phyloP scores from a whole-genome alignment of 92 coral and sea anemone genomes.

The Pocillopora meandrina region DNA sequence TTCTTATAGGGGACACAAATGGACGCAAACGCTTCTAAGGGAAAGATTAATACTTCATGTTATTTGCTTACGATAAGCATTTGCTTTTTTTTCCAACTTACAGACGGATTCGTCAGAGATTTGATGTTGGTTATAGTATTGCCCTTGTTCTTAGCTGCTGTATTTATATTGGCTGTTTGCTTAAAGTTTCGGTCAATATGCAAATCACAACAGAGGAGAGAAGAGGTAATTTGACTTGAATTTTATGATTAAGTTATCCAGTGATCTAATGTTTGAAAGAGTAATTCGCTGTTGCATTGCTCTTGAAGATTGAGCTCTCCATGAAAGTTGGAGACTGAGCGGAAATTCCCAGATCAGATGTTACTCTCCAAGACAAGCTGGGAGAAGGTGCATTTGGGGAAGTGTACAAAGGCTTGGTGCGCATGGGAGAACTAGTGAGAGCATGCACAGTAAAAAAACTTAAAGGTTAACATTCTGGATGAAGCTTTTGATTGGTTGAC shows the following conservation, averaged over 20 bases:
- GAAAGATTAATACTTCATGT: no score
- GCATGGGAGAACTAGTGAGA: background rate
- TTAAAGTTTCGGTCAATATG: conserved; percentile 1
- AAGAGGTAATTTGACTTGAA: background rate
- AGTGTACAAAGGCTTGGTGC: conserved; percentile 8
- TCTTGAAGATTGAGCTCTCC: background rate
- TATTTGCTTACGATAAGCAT: no score
- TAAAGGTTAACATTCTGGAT: background rate
- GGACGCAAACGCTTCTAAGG: no score
- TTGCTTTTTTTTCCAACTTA: background rate
- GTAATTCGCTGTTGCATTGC: no score
- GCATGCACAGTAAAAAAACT: conserved; percentile 19
- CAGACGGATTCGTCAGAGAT: conserved; percentile 9
- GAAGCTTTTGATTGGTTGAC: background rate
- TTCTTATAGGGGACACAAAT: no score
- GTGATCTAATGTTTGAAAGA: no score
- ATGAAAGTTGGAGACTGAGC: background rate
- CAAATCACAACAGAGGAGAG: background rate
- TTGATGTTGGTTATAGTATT: conserved; percentile 18
- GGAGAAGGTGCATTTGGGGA: conserved; percentile 35
- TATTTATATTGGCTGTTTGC: conserved; percentile 1
- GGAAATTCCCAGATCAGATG: conserved; percentile 16
- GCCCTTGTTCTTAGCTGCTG: conserved; percentile 13
- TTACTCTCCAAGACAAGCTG: background rate
- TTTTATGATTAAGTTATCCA: no score